Conservation (phyloP, 2,113 vertebrate genomes). For the Gobius niger region DNA sequence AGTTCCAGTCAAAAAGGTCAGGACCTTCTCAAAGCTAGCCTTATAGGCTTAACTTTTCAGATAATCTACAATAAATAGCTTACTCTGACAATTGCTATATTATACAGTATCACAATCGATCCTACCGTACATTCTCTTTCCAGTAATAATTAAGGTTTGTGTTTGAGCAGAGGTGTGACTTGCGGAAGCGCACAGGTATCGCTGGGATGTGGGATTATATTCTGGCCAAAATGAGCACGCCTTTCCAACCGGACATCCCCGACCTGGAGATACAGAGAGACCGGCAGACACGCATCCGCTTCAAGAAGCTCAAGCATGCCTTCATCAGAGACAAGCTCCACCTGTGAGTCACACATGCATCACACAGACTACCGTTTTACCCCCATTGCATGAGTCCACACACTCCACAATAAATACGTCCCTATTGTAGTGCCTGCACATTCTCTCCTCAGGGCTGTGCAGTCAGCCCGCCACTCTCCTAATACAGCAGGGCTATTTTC, state of each 20-base stretch:
- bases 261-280: conserved; percentile 71
- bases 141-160: neutral
- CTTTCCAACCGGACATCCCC: conserved; percentile 87
- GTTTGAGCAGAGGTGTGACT: conserved; percentile 83
- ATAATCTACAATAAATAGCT: neutral
- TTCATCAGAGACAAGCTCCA: conserved; percentile 96
- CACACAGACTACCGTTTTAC: too few species aligned
- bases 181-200: conserved; percentile 83
- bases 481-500: too few species aligned
- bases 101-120: too few species aligned
- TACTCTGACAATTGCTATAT: neutral
- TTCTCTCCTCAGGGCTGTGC: too few species aligned
- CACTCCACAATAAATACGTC: too few species aligned
- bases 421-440: too few species aligned
- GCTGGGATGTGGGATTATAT: conserved; percentile 77
- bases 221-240: conserved; percentile 79
- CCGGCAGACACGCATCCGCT: conserved; percentile 50
- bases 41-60: neutral
- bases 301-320: conserved; percentile 87
- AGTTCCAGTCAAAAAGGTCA: conserved; percentile 95
- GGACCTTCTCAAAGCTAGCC: conserved; percentile 14
- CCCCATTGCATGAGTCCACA: too few species aligned
- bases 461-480: too few species aligned
- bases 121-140: neutral
- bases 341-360: conserved; percentile 81